phyloP scores from a whole-genome alignment of 2,113 vertebrate species.

The Clarias batrachus region DNA sequence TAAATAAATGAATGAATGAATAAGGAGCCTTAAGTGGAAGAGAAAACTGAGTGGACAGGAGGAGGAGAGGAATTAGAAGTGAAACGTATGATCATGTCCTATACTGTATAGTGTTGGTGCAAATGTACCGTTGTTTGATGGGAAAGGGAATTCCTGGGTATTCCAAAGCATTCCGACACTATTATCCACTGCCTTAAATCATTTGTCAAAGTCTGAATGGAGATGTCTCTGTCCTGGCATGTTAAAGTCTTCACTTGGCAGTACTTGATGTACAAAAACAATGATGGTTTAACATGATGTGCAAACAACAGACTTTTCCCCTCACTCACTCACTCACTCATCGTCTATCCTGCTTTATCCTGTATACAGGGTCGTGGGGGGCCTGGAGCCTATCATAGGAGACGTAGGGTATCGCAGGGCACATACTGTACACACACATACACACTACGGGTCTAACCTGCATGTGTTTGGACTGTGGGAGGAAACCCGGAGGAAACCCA shows the following conservation, averaged over 20 bases:
- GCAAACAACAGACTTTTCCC: not conserved
- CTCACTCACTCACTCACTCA: no score
- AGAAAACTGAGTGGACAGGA: not conserved
- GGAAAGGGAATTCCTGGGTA: not conserved
- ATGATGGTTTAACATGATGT: not conserved
- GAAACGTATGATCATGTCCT: no score
- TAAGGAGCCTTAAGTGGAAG: not conserved
- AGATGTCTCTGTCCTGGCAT: slow-evolving; percentile 1
- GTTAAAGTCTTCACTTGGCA: not conserved
- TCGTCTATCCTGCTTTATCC: no score
- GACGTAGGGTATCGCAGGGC: no score
- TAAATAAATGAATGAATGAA: not conserved
- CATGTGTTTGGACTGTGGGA: no score
- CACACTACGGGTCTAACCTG: no score
- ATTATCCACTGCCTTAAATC: not conserved
- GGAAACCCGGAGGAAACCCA: no score
- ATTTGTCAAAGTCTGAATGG: not conserved
- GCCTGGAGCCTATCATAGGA: no score
- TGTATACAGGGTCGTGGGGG: no score
- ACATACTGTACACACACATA: no score
- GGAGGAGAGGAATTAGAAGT: not conserved
- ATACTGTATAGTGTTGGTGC: no score
- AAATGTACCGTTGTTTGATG: not conserved
- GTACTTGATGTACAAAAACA: not conserved
- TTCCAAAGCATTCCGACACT: not conserved